Evolutionary conservation across 2,113 vertebrate species (phyloP).

Genomic region (Chaenocephalus aceratus): DNA sequence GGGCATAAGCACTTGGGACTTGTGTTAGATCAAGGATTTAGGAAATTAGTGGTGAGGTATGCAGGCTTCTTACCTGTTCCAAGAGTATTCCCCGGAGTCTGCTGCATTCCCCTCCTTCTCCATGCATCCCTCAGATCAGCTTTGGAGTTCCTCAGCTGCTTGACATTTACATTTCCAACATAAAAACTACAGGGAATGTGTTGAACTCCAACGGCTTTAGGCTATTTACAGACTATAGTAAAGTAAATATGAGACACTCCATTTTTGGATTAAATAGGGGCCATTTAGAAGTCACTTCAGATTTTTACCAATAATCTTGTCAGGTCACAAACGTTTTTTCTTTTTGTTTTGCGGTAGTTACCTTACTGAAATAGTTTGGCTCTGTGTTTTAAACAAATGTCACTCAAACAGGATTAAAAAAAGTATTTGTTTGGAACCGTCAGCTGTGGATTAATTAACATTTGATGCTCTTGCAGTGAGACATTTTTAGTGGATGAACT

Average conservation of each 20-base stretch:
- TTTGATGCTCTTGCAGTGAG: background rate
- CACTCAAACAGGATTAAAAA: background rate
- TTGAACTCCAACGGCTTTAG: constrained; percentile 17
- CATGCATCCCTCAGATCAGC: constrained; percentile 37
- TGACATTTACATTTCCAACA: constrained; percentile 28
- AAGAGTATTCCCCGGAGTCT: constrained; percentile 51
- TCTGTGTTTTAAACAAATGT: background rate
- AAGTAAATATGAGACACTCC: background rate
- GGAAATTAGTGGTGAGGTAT: constrained; percentile 59
- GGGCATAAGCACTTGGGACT: constrained; percentile 40
- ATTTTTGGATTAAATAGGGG: background rate
- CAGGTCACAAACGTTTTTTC: background rate
- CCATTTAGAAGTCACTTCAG: background rate
- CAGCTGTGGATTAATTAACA: background rate
- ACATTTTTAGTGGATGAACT: background rate
- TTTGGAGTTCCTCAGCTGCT: constrained; percentile 38
- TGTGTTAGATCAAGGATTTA: constrained; percentile 56
- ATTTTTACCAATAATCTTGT: too few species aligned
- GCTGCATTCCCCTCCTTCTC: constrained; percentile 19
- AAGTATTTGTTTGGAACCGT: background rate
- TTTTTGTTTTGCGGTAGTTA: background rate
- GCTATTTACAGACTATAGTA: background rate
- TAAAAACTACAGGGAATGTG: constrained; percentile 2
- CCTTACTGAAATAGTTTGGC: background rate
- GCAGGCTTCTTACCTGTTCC: constrained; percentile 48